A percentile compares a stretch with the other conserved stretches of the same genome.
Evolutionary conservation across 2,113 vertebrate species (phyloP).

Genomic region (Glaucidium brasilianum): DNA sequence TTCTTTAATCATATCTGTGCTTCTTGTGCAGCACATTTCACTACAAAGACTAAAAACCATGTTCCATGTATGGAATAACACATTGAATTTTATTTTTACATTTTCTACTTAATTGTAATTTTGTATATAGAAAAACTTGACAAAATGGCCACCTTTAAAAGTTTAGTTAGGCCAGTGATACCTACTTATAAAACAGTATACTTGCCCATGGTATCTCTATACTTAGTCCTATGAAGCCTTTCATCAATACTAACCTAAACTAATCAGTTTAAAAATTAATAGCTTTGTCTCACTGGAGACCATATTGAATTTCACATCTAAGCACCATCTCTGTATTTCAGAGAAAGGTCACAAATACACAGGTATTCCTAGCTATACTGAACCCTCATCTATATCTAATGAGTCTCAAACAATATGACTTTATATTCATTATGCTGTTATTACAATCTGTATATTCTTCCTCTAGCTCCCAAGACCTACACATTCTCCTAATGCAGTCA

Average conservation of each 20-base stretch:
- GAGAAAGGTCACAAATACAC: slow-evolving; percentile 20
- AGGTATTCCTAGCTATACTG: background rate
- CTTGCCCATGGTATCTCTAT: background rate
- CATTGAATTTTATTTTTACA: background rate
- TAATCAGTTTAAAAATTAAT: slow-evolving; percentile 3
- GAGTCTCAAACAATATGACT: background rate
- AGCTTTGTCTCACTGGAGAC: background rate
- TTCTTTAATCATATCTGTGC: background rate
- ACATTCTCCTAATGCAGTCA: background rate
- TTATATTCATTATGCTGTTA: background rate
- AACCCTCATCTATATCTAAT: background rate
- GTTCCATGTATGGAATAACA: background rate
- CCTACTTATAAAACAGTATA: background rate
- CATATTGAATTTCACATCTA: slow-evolving; percentile 12
- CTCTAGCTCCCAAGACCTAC: background rate
- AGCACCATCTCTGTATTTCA: slow-evolving; percentile 21
- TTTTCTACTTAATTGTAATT: background rate
- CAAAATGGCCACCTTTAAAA: background rate
- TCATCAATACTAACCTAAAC: background rate
- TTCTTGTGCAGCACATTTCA: background rate
- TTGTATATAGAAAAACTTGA: background rate
- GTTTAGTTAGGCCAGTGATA: background rate
- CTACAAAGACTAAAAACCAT: background rate
- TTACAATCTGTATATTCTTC: background rate
- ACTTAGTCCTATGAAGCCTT: background rate